A percentile compares a stretch with the other conserved stretches of the same genome.
These are phyloP conservation scores for Automeris io DNA, from an alignment of 2,888 invertebrate genomes.

Conservation along the genomic window DNA sequence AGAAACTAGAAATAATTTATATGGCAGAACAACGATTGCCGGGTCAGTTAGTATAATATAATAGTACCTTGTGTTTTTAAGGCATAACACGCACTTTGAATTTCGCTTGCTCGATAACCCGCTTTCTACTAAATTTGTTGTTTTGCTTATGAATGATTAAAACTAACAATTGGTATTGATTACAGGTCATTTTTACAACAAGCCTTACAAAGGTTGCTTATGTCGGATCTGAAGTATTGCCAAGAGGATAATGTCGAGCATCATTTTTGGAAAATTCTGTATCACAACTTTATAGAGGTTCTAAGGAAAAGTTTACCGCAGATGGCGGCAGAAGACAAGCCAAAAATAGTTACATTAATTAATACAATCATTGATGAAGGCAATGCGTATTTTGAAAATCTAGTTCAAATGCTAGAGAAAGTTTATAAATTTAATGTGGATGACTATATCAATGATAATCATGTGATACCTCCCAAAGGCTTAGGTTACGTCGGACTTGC, in stretches of 20 bases:
- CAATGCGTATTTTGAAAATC: conserved; percentile 84
- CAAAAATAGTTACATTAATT: conserved; percentile 80
- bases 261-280: conserved; percentile 93
- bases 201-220: conserved; percentile 80
- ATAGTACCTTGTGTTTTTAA: too few species aligned
- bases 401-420: conserved; percentile 84
- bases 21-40: too few species aligned
- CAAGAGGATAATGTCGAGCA: conserved; percentile 92
- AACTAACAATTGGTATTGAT: too few species aligned
- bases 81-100: too few species aligned
- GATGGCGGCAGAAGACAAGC: conserved; percentile 78
- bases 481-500: conserved; percentile 84
- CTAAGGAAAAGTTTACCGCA: conserved; percentile 82
- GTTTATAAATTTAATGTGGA: conserved; percentile 85
- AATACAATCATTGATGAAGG: conserved; percentile 87
- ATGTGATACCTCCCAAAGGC: conserved; percentile 78
- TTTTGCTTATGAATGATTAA: too few species aligned
- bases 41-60: too few species aligned
- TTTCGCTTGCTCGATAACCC: too few species aligned
- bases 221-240: conserved; percentile 90
- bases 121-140: too few species aligned
- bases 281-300: conserved; percentile 91
- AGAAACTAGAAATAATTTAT: too few species aligned
- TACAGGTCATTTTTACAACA: conserved; percentile 79
- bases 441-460: conserved; percentile 78